These are phyloP conservation scores for Sphaerophoria rueppellii DNA, from an alignment of 2,888 invertebrate species.

Conservation along the genomic window DNA sequence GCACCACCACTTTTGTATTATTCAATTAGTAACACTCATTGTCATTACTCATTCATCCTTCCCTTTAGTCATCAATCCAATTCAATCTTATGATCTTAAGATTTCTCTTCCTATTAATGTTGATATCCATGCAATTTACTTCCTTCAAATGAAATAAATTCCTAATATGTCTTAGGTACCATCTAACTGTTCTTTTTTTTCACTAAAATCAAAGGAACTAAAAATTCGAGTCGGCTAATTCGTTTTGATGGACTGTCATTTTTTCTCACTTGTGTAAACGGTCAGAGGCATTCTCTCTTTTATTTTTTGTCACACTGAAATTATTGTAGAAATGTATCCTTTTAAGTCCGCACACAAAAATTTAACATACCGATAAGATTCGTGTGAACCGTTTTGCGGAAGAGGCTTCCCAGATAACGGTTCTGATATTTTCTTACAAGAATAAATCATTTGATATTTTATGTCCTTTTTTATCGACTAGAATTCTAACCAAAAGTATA, in stretches of 20 bases:
- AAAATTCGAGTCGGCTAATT: conserved; percentile 70
- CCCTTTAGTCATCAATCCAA: too few relatives aligned
- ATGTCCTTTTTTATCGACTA: conserved; percentile 10
- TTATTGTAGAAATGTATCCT: conserved; percentile 14
- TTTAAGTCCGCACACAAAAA: conserved; percentile 28
- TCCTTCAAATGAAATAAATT: conserved; percentile 34
- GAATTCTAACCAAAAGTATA: conserved; percentile 11
- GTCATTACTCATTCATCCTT: too few relatives aligned
- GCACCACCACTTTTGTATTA: too few relatives aligned
- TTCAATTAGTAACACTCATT: too few relatives aligned
- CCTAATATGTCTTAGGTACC: too few relatives aligned
- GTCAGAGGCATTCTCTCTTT: conserved; percentile 14
- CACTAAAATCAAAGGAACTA: conserved; percentile 35
- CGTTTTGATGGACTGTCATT: conserved; percentile 71
- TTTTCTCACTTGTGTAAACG: conserved; percentile 9
- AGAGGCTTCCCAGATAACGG: conserved; percentile 66
- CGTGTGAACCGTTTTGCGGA: conserved; percentile 63
- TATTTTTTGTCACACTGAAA: conserved; percentile 15
- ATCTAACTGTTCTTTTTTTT: background rate
- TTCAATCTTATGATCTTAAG: background rate
- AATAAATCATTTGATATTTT: conserved; percentile 61
- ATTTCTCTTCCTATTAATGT: background rate
- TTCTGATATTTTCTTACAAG: conserved; percentile 16
- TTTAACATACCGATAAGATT: conserved; percentile 14
- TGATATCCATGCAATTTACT: conserved; percentile 47